Evolutionary conservation across 2,888 invertebrate genomes (phyloP), one percentile per base, ranked within the genome.

Genomic region (Cataglyphis albicans): DNA sequence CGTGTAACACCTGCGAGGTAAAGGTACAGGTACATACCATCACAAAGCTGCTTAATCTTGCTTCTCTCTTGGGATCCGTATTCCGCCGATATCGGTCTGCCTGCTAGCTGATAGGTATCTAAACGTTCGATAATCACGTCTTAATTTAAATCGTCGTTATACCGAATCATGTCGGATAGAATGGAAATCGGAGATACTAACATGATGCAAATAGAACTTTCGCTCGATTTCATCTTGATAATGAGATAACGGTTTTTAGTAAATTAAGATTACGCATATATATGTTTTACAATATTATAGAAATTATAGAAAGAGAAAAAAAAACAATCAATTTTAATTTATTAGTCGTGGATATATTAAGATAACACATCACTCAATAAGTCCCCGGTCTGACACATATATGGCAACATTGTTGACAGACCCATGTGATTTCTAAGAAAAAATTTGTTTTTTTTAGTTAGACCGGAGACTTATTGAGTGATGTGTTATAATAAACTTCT

Each of bases 71-170:
- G n/a, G 15, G 29, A 41, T 3, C 29, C 29, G n/a, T 67, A 12
- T 1, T 29, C 41, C 3, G 15, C 67, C 0, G 1, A 18, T 64
- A 75, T 25, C 35, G 25, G 25, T 48, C 25, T 52, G 64, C 21
- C 32, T 25, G 21, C 15, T 21, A n/a, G n/a, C 12, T 64, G 38
- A 67, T 76, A 68, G 29, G 12, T 64, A 76, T 76, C 29, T 76
- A 67, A 57, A 68, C 25, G 38, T 67, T 76, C 29, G 38, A 67
- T 67, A 57, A 76, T 76, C 55, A 57, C 55, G 1, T 76, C 29
- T 57, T 32, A 29, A 55, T 41, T 76, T 57, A 76, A 76, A 57
- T 76, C 55, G 44, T 63, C 29, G 64, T 76, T 68, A 38, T 63
- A 75, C 63, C 25, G 35, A 63, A 48, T 63, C 21, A 10, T 35